Evolutionary conservation across 2,888 invertebrate species (phyloP), one percentile per base, ranked within the genome.

Genomic region (Hylaea fasciaria): DNA sequence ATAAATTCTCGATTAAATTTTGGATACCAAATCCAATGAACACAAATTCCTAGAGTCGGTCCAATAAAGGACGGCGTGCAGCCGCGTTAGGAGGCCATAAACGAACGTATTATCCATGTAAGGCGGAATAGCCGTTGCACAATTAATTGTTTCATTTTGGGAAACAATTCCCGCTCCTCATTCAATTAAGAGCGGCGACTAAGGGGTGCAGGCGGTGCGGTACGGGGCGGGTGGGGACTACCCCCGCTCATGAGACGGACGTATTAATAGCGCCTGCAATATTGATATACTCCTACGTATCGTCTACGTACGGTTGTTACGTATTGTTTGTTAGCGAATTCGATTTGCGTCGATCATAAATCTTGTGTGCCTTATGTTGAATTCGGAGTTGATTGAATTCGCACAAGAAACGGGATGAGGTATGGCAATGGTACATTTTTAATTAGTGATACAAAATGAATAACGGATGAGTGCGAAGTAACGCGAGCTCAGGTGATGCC

Each of bases 71-170:
- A 90, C 87, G 89, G 81, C 85, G 83, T 90, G 91, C 91, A 91
- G 89, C 90, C 91, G 89, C 91, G 92, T 90, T 91, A 91, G 92
- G 89, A 89, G 89, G 85, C 91, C 86, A 91, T 91, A 91, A 91
- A 92, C 91, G 92, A 89, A 90, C 91, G 91, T 91, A 91, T 92
- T 92, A 92, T 91, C 92, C 92, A 92, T 92, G 91, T 92, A 92
- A 92, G 92, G 91, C 92, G 90, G 86, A 90, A 92, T 92, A 91
- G 91, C 92, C 92, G 91, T 92, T 92, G 91, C 92, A 92, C 92
- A 92, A 92, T 92, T 92, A 92, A 92, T 92, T 92, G 92, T 92
- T 92, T 92, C 91, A 92, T 92, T 92, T 92, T 91, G 91, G 92
- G 92, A 92, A 91, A 92, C 92, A 92, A 91, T 92, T 92, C 91